Evolutionary conservation across 2,113 vertebrate species (phyloP).

Genomic region (Emydocephalus ijimae): DNA sequence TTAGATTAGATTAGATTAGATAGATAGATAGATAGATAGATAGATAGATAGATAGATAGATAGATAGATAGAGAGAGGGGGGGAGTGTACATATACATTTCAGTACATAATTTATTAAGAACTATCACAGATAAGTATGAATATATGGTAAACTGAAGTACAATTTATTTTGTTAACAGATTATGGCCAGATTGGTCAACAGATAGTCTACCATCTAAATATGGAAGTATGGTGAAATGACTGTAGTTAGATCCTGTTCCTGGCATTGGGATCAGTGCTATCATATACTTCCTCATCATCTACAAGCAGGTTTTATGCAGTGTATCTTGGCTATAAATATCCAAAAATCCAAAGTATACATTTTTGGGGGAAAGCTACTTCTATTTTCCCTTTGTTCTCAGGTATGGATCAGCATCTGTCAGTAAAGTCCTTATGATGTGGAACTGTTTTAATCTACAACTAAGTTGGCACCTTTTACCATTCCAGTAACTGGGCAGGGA

Average conservation of each 20-base stretch:
- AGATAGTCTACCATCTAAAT: not conserved
- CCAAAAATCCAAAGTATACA: not conserved
- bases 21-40: too few species aligned
- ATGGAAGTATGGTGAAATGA: not conserved
- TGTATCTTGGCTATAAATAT: not conserved
- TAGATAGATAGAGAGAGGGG: too few species aligned
- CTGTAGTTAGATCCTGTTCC: not conserved
- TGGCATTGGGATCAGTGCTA: not conserved
- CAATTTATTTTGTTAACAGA: not conserved
- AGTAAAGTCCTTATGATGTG: not conserved
- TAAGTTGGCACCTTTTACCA: not conserved
- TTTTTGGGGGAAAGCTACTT: not conserved
- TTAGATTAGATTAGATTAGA: too few species aligned
- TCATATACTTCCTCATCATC: not conserved
- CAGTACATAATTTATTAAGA: not conserved
- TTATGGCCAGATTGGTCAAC: not conserved
- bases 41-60: too few species aligned
- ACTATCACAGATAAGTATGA: not conserved
- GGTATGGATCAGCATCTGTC: not conserved
- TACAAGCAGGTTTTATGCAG: not conserved
- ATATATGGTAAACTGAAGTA: not conserved
- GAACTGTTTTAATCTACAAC: not conserved
- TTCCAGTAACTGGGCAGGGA: not conserved
- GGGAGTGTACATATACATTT: not conserved
- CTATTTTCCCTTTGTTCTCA: not conserved